Conservation (phyloP, 37 sponge, comb jelly and placozoan species). For the Corticium candelabrum region DNA sequence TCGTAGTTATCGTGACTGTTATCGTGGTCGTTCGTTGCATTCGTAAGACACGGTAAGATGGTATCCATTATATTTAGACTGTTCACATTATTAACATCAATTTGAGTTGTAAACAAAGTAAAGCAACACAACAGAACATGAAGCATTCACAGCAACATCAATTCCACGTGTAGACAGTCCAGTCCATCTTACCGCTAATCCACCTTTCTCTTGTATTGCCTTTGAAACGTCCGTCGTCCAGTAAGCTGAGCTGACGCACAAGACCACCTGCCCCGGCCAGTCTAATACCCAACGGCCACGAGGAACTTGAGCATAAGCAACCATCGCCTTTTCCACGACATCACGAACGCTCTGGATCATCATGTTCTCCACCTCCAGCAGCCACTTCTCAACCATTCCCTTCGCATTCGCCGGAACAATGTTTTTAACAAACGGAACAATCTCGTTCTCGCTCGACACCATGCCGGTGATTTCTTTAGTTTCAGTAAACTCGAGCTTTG, state of each 20-base stretch:
- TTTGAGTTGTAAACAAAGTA: neutral
- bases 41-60: too few species aligned
- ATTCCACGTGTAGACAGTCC: neutral
- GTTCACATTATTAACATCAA: too few species aligned
- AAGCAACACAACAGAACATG: neutral
- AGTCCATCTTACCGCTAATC: slow-evolving; percentile 48
- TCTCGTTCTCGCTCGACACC: slow-evolving; percentile 91
- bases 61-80: too few species aligned
- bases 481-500: slow-evolving; percentile 86
- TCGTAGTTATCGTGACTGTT: too few species aligned
- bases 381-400: slow-evolving; percentile 99
- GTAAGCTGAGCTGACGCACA: slow-evolving; percentile 77
- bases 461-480: slow-evolving; percentile 78
- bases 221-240: slow-evolving; percentile 85
- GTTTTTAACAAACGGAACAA: slow-evolving; percentile 68
- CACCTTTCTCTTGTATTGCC: slow-evolving; percentile 43
- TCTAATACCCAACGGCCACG: slow-evolving; percentile 81
- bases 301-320: slow-evolving; percentile 50
- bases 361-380: slow-evolving; percentile 73
- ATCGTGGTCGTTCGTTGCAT: too few species aligned
- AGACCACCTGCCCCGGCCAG: slow-evolving; percentile 96
- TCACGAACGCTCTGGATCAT: slow-evolving; percentile 86
- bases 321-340: slow-evolving; percentile 62
- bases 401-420: slow-evolving; percentile 92
- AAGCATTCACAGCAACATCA: neutral